Conservation (phyloP, 1,140 invertebrate genomes). For the Macrotrachela quadricornifera region DNA sequence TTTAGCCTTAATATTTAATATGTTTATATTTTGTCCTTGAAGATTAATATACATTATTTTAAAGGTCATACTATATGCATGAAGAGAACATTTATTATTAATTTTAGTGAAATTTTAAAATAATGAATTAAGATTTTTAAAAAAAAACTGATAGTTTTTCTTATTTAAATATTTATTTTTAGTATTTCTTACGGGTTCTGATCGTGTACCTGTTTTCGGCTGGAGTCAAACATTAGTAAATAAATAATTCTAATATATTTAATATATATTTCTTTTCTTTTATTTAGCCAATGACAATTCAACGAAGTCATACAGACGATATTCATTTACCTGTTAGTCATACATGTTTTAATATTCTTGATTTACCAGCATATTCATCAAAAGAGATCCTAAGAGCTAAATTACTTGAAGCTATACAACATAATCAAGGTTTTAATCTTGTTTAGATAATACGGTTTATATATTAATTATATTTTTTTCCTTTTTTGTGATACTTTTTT, state of each 20-base stretch:
- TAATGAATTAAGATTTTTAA: too few species aligned
- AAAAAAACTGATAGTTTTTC: too few species aligned
- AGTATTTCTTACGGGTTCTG: constrained; percentile 78
- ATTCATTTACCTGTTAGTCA: constrained; percentile 77
- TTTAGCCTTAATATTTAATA: too few species aligned
- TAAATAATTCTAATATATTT: not conserved
- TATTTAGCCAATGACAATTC: not conserved
- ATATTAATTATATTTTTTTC: too few species aligned
- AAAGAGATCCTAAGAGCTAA: constrained; percentile 64
- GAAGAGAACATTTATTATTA: too few species aligned
- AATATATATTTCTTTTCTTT: not conserved
- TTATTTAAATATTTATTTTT: too few species aligned
- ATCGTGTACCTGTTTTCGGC: constrained; percentile 76
- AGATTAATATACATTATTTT: too few species aligned
- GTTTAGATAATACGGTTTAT: constrained; percentile 23
- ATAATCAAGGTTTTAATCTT: constrained; percentile 78
- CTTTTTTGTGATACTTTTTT: too few species aligned
- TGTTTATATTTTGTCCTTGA: too few species aligned
- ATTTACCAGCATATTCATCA: constrained; percentile 67
- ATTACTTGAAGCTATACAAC: constrained; percentile 69
- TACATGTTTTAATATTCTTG: constrained; percentile 84
- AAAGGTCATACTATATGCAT: too few species aligned
- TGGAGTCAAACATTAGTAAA: constrained; percentile 42
- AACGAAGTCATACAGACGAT: constrained; percentile 29
- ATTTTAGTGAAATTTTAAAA: too few species aligned